A percentile compares a stretch with the other conserved stretches of the same genome.
Conservation (phyloP, 2,113 vertebrate species). For the Phaethornis superciliosus region DNA sequence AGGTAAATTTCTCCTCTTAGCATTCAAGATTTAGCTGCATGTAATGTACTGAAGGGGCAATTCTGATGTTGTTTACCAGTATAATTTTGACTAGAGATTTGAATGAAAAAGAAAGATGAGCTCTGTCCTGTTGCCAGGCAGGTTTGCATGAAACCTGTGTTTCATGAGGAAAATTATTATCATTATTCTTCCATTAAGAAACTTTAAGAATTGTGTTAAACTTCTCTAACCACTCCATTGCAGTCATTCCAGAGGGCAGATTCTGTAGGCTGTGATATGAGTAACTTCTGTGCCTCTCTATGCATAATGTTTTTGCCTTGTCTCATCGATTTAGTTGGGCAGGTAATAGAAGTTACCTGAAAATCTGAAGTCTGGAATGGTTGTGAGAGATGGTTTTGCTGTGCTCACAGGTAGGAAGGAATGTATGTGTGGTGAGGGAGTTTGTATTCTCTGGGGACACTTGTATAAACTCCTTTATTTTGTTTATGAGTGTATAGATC, state of each 20-base stretch:
- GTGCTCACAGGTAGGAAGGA: neutral
- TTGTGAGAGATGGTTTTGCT: neutral
- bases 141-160: neutral
- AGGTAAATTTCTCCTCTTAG: neutral
- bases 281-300: neutral
- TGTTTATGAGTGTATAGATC: neutral
- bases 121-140: neutral
- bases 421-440: neutral
- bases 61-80: neutral
- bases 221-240: neutral
- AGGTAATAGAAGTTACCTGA: neutral
- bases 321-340: neutral
- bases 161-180: neutral
- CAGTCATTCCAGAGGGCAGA: neutral
- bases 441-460: neutral
- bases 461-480: neutral
- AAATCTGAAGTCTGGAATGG: neutral
- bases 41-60: neutral
- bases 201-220: neutral
- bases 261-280: neutral
- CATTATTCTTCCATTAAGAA: neutral
- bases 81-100: neutral
- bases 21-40: neutral
- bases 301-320: neutral
- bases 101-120: neutral